These are phyloP conservation scores for Geococcyx californianus DNA, from an alignment of 2,113 vertebrate species.

Conservation along the genomic window DNA sequence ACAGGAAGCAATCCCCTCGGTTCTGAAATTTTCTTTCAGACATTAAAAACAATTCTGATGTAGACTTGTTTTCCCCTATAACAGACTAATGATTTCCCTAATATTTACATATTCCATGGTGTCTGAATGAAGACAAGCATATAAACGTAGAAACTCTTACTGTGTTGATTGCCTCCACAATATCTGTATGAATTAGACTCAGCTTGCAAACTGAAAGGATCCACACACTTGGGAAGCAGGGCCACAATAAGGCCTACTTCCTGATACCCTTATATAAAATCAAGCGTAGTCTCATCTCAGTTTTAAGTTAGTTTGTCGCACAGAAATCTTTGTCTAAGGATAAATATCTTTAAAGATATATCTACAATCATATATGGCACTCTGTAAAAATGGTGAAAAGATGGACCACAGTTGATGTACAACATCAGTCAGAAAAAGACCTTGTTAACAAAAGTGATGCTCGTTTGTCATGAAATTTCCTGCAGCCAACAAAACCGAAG, in stretches of 20 bases:
- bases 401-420: neutral
- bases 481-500: neutral
- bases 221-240: neutral
- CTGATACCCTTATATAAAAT: neutral
- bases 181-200: neutral
- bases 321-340: neutral
- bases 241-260: neutral
- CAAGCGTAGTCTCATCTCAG: neutral
- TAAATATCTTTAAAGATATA: neutral
- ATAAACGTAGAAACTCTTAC: neutral
- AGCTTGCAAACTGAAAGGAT: neutral
- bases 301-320: neutral
- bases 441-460: neutral
- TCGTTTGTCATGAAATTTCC: neutral
- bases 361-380: fast-evolving
- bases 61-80: neutral
- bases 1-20: neutral
- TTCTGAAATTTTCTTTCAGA: neutral
- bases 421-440: neutral
- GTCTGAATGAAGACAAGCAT: neutral
- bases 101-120: neutral
- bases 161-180: neutral
- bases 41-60: neutral
- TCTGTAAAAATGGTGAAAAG: neutral
- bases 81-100: neutral